Conservation (phyloP, 2,113 vertebrate species). For the Herpetotheres cachinnans region DNA sequence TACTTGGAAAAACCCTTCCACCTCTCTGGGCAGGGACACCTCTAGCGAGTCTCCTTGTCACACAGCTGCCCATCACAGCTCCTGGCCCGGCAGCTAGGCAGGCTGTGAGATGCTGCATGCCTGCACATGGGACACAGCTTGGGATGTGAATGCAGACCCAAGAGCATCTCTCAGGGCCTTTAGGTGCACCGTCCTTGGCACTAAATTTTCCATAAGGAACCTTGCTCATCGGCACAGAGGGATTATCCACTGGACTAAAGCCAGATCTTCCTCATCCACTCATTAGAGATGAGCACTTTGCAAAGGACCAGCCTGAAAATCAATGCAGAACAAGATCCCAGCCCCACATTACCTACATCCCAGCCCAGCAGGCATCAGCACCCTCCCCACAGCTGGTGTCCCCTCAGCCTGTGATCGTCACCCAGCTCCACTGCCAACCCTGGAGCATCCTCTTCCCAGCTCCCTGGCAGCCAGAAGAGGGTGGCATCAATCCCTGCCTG, state of each 20-base stretch:
- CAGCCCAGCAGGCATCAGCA: neutral
- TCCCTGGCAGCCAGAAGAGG: neutral
- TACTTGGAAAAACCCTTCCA: constrained; percentile 9
- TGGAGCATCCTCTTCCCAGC: neutral
- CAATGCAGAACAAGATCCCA: neutral
- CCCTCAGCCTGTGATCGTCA: neutral
- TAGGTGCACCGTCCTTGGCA: neutral
- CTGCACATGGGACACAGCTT: neutral
- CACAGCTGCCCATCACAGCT: neutral
- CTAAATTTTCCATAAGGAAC: neutral
- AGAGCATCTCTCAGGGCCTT: neutral
- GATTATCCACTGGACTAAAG: neutral
- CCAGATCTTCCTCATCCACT: neutral
- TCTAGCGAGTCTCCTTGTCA: neutral
- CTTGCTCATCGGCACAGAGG: neutral
- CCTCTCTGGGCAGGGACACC: neutral
- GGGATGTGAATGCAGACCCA: neutral
- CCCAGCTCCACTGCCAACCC: neutral
- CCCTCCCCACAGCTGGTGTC: neutral
- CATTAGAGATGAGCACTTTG: neutral
- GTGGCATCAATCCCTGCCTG: neutral
- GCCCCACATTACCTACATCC: neutral
- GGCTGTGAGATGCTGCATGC: neutral
- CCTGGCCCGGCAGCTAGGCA: neutral
- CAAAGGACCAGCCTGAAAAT: neutral